A percentile compares a stretch with the other conserved stretches of the same genome.
Conservation (phyloP, 30 jellyfish, hydroid and myxozoan species). For the Mastigias papua region DNA sequence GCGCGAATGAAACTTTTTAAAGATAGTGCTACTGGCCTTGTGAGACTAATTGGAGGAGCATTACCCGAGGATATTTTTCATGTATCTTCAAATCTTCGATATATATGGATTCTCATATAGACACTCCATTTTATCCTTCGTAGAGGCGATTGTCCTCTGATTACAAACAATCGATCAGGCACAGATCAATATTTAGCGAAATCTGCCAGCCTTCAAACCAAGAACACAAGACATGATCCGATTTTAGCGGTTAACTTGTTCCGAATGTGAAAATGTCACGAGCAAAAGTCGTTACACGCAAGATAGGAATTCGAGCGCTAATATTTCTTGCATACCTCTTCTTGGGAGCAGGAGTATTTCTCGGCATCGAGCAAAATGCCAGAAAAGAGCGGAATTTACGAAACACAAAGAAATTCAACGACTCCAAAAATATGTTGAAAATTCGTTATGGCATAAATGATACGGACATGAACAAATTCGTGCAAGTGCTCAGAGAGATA, state of each 20-base stretch:
- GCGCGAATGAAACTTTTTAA: neutral
- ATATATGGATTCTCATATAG: neutral
- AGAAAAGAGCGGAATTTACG: constrained; percentile 20
- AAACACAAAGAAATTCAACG: neutral
- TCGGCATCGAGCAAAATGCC: constrained; percentile 65
- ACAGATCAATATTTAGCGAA: constrained; percentile 2
- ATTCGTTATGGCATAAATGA: constrained; percentile 52
- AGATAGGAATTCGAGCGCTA: constrained; percentile 77
- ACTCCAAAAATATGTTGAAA: neutral
- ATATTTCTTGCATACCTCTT: constrained; percentile 82
- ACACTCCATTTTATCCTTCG: neutral
- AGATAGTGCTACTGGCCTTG: constrained; percentile 28
- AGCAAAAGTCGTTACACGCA: constrained; percentile 66
- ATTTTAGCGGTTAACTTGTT: neutral
- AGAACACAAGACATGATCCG: neutral
- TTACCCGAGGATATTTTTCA: neutral
- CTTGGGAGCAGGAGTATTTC: constrained; percentile 90
- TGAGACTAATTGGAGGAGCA: neutral
- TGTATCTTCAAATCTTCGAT: neutral
- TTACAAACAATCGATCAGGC: neutral
- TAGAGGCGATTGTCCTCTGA: neutral
- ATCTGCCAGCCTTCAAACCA: neutral
- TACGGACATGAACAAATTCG: constrained; percentile 55
- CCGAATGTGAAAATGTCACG: constrained; percentile 59
- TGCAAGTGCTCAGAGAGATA: constrained; percentile 25